A percentile compares a stretch with the other conserved stretches of the same genome.
These are phyloP conservation scores for Heliconius himera DNA, from an alignment of 1,140 invertebrate genomes.

Conservation along the genomic window DNA sequence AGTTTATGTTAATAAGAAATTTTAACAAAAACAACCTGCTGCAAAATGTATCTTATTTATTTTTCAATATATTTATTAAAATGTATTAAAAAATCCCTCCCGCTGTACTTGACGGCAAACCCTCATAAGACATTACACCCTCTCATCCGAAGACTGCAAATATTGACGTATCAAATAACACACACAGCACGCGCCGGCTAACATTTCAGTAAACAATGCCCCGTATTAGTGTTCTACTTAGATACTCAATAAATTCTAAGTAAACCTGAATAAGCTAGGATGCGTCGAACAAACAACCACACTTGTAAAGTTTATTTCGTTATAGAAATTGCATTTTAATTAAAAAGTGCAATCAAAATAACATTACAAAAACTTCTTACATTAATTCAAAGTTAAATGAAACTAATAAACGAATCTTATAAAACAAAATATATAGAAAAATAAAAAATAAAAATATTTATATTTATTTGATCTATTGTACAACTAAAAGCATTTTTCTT, in stretches of 20 bases:
- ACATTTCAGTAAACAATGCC: constrained; percentile 21
- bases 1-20: too few relatives aligned
- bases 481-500: background rate
- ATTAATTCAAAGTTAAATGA: too few relatives aligned
- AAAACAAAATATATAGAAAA: too few relatives aligned
- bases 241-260: constrained; percentile 21
- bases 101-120: background rate
- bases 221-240: constrained; percentile 24
- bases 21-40: too few relatives aligned
- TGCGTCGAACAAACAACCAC: constrained; percentile 15
- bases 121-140: constrained; percentile 23
- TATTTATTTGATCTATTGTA: constrained; percentile 1
- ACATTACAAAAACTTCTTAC: too few relatives aligned
- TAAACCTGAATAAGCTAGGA: constrained; percentile 29
- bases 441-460: too few relatives aligned
- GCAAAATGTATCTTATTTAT: too few relatives aligned
- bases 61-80: too few relatives aligned
- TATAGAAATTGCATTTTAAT: background rate
- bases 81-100: too few relatives aligned
- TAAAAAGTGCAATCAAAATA: background rate
- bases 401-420: too few relatives aligned
- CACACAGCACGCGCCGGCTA: constrained; percentile 17
- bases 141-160: constrained; percentile 16
- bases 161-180: constrained; percentile 27
- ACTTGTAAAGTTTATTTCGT: constrained; percentile 12